Evolutionary conservation across 2,113 vertebrate genomes (phyloP).

Genomic region (Gambusia affinis): DNA sequence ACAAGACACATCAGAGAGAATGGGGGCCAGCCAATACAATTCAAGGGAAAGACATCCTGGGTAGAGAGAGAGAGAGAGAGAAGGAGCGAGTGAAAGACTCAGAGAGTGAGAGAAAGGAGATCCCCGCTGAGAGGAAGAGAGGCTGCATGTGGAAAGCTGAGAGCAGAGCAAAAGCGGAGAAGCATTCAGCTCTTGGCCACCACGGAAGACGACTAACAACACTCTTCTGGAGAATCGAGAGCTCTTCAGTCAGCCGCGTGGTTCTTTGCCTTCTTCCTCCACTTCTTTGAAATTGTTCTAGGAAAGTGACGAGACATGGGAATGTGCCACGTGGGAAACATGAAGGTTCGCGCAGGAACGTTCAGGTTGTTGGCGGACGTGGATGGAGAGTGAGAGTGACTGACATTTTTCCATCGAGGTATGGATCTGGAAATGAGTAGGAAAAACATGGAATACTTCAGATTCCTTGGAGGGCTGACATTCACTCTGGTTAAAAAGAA

Average conservation of each 20-base stretch:
- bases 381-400: slow-evolving; percentile 26
- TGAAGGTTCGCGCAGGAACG: slow-evolving; percentile 13
- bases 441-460: slow-evolving; percentile 10
- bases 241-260: slow-evolving; percentile 6
- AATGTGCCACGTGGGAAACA: neutral
- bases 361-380: neutral
- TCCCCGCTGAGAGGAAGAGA: slow-evolving; percentile 24
- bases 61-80: slow-evolving; percentile 15
- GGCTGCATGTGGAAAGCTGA: slow-evolving; percentile 28
- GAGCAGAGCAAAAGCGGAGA: slow-evolving; percentile 23
- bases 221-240: slow-evolving; percentile 10
- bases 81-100: slow-evolving; percentile 2
- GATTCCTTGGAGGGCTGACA: slow-evolving; percentile 2
- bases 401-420: slow-evolving; percentile 38
- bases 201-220: slow-evolving; percentile 12
- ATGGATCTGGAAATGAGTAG: neutral
- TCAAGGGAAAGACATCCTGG: neutral
- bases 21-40: slow-evolving; percentile 17
- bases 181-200: slow-evolving; percentile 31
- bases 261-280: neutral
- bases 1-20: neutral
- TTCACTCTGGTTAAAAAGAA: neutral
- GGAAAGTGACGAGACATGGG: slow-evolving; percentile 18
- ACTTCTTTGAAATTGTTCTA: neutral
- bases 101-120: slow-evolving; percentile 25